Evolutionary conservation across 2,113 vertebrate species (phyloP).

Genomic region (Mohoua ochrocephala): DNA sequence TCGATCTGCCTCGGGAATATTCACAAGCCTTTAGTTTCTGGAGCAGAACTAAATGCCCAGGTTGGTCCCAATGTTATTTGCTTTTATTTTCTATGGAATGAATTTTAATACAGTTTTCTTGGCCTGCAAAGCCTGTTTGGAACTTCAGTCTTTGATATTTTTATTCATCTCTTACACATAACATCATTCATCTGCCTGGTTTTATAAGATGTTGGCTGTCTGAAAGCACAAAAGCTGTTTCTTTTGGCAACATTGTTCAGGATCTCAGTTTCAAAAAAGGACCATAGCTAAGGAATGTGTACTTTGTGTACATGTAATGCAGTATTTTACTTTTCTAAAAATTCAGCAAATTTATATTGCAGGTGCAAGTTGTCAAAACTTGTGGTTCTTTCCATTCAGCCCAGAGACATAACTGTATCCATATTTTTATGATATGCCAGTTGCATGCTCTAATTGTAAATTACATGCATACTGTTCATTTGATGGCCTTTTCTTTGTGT

Average conservation of each 20-base stretch:
- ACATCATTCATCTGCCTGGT: conserved; percentile 32
- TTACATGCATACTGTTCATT: neutral
- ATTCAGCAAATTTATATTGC: neutral
- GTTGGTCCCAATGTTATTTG: neutral
- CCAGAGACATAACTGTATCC: neutral
- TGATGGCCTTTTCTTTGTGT: conserved; percentile 21
- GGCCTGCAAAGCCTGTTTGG: conserved; percentile 6
- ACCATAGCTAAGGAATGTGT: neutral
- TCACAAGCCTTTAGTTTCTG: neutral
- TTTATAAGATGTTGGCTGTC: conserved; percentile 52
- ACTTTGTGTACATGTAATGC: neutral
- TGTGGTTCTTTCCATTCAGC: conserved; percentile 7
- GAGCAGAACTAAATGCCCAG: neutral
- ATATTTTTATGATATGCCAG: conserved; percentile 35
- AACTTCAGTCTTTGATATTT: conserved; percentile 25
- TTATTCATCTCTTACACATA: conserved; percentile 50
- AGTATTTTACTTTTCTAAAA: conserved; percentile 44
- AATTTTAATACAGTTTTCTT: conserved; percentile 28
- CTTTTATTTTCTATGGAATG: conserved; percentile 25
- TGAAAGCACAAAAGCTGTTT: conserved; percentile 52
- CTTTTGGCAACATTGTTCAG: conserved; percentile 29
- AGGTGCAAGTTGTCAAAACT: conserved; percentile 48
- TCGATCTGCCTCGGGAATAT: neutral
- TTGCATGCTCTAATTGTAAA: conserved; percentile 45
- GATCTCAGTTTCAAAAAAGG: conserved; percentile 26